These are phyloP conservation scores for Montipora foliosa DNA, from an alignment of 64 coral and sea anemone genomes.

Conservation along the genomic window DNA sequence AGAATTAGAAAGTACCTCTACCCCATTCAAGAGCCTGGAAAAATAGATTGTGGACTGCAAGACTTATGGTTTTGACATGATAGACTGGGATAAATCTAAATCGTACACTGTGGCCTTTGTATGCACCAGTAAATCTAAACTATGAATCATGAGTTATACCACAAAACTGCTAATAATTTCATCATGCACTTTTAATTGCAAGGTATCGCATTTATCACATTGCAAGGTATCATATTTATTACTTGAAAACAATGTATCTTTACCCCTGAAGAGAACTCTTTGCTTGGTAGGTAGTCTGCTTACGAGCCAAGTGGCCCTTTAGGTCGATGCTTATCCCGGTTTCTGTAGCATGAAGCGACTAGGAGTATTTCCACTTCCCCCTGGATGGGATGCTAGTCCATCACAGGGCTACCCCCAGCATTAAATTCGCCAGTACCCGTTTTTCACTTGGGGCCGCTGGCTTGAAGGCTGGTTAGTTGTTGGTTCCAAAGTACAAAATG, in stretches of 20 bases:
- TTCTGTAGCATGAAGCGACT: too few species aligned
- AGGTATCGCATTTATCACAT: too few species aligned
- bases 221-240: too few species aligned
- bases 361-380: not conserved
- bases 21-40: not conserved
- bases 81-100: not conserved
- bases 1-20: not conserved
- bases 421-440: not conserved
- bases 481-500: too few species aligned
- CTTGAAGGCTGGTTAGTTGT: too few species aligned
- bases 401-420: not conserved
- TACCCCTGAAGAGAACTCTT: too few species aligned
- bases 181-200: not conserved
- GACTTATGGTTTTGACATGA: not conserved
- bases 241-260: too few species aligned
- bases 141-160: not conserved
- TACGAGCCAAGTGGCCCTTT: too few species aligned
- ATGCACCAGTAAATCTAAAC: slow-evolving; percentile 5
- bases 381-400: not conserved
- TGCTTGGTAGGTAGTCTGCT: too few species aligned
- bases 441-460: not conserved
- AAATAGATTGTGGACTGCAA: not conserved
- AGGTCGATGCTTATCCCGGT: too few species aligned
- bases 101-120: not conserved
- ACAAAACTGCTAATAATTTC: not conserved